phyloP scores from a whole-genome alignment of 1,140 invertebrate species.

The Papilio dardanus region DNA sequence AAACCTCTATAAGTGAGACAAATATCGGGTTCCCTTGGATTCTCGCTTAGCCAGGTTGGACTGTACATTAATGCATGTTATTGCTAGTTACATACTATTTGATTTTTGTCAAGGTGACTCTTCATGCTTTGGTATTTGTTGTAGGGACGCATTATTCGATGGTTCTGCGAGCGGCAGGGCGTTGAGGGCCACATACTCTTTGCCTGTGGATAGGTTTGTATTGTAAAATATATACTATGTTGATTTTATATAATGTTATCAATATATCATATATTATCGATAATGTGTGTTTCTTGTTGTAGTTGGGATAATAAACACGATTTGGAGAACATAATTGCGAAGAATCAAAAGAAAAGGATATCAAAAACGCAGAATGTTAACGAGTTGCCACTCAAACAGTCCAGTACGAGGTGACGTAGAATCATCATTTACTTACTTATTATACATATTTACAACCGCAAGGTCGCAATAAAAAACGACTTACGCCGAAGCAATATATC shows the following conservation, averaged over 20 bases:
- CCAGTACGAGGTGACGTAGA: constrained; percentile 53
- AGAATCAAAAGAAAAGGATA: constrained; percentile 82
- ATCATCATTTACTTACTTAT: too few species aligned
- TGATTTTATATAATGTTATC: neutral
- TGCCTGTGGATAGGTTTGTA: constrained; percentile 74
- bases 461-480: too few species aligned
- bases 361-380: constrained; percentile 80
- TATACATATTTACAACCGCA: too few species aligned
- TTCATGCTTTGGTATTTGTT: too few species aligned
- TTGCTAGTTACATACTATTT: too few species aligned
- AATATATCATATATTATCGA: neutral
- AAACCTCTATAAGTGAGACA: too few species aligned
- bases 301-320: constrained; percentile 79
- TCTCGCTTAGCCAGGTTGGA: too few species aligned
- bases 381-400: constrained; percentile 68
- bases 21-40: too few species aligned
- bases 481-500: too few species aligned
- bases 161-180: constrained; percentile 17
- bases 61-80: too few species aligned
- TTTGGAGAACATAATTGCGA: constrained; percentile 68
- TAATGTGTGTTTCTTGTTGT: constrained; percentile 40
- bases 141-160: constrained; percentile 27
- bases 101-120: too few species aligned
- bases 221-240: neutral
- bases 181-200: constrained; percentile 72